Base-by-base conservation (phyloP, 2,113 vertebrate species). In the Melierax canorus region DNA sequence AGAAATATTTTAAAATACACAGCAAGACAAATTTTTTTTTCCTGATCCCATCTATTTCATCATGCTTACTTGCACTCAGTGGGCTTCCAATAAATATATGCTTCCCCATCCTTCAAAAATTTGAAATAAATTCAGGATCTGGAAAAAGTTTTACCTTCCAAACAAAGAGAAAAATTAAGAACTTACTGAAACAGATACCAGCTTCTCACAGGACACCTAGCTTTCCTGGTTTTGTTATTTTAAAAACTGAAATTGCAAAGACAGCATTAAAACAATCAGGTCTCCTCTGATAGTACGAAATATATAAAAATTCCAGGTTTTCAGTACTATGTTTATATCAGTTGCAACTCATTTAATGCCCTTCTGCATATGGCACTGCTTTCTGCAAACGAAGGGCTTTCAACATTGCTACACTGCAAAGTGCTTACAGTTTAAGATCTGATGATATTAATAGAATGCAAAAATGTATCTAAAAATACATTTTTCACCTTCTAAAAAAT, bases 401-500 rank as follows among this genome's bases (percentile, higher is more conserved):
- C 64, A 78, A 74, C 3, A 9, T 10, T 60, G 51, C 72, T 85
- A 32, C 16, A 22, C 12, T 68, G 62, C 20, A 24, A 24, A 83
- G 50, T 30, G 53, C 79, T 66, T 69, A 72, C n/a, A 39, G 22
- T 41, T 88, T n/a, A 81, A 81, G 32, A 87, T 71, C 29, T 68
- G 64, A 53, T 64, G 6, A 45, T 64, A 89, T 48, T 95, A 94
- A 82, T 12, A 89, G 53, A 16, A 90, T 23, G 62, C 38, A 93
- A 67, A 94, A 93, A 46, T 10, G 8, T 67, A 75, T 67, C 45
- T 80, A 43, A n/a, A 83, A 90, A 86, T 23, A 50, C 58, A 86
- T 91, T 79, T 81, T 96, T 88, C 60, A 95, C 77, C 88, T 91
- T 92, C 36, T 81, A 92, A 82, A 92, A 74, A 96, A 84, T 23